These are phyloP conservation scores for Halictus rubicundus DNA, from an alignment of 1,140 invertebrate species.

Conservation along the genomic window DNA sequence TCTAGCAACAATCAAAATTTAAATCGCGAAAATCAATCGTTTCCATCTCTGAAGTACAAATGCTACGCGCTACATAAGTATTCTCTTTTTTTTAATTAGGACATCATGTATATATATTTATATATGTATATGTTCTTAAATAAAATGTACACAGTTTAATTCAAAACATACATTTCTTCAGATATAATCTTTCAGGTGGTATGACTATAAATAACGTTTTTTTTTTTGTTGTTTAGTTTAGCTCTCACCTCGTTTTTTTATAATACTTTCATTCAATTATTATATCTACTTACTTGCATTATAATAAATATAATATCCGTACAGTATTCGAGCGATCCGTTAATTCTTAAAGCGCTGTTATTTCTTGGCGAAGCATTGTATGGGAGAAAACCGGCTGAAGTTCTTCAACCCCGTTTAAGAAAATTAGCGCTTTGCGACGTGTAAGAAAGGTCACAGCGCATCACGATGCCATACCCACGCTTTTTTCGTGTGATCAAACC, in stretches of 20 bases:
- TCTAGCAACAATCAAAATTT: conserved; percentile 26
- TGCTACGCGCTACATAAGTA: conserved; percentile 62
- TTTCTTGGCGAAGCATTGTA: conserved; percentile 68
- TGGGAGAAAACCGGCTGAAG: conserved; percentile 60
- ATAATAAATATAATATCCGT: conserved; percentile 75
- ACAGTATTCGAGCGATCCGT: conserved; percentile 64
- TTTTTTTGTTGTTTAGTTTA: conserved; percentile 51
- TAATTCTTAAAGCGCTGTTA: conserved; percentile 73
- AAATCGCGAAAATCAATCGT: conserved; percentile 23
- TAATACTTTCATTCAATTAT: conserved; percentile 77
- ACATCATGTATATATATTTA: conserved; percentile 54
- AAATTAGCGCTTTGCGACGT: conserved; percentile 49
- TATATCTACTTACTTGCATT: conserved; percentile 65
- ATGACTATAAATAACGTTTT: conserved; percentile 60
- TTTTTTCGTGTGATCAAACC: conserved; percentile 94
- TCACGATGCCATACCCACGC: conserved; percentile 95
- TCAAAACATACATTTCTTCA: conserved; percentile 56
- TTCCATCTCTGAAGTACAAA: conserved; percentile 59
- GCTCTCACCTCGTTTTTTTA: conserved; percentile 44
- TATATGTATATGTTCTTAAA: conserved; percentile 58
- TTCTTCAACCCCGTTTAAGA: conserved; percentile 56
- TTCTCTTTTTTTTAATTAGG: conserved; percentile 48
- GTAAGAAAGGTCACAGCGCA: conserved; percentile 82
- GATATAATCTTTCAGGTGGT: conserved; percentile 51
- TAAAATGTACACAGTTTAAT: conserved; percentile 66